A percentile compares a stretch with the other conserved stretches of the same genome.
Conservation (phyloP, 2,797 vertebrate genomes). For the Pteropus rufus region DNA sequence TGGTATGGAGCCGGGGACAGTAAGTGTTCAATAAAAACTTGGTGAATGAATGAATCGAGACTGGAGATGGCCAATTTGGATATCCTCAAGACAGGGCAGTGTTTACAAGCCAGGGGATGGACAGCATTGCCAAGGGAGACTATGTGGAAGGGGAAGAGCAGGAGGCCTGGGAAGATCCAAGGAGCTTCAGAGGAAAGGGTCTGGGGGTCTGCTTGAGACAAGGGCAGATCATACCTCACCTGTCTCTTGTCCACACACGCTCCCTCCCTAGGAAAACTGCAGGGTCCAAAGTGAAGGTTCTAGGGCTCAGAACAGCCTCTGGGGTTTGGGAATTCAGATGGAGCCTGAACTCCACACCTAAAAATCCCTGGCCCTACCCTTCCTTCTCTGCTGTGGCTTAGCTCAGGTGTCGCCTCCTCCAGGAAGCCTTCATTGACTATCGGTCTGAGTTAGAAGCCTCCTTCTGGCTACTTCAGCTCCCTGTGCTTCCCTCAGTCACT, state of each 20-base stretch:
- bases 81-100: not conserved
- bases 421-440: not conserved
- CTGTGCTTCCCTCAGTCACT: not conserved
- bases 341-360: not conserved
- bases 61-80: not conserved
- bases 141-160: not conserved
- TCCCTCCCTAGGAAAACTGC: not conserved
- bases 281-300: not conserved
- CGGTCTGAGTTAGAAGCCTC: not conserved
- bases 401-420: not conserved
- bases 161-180: not conserved
- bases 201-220: not conserved
- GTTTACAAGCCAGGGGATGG: not conserved
- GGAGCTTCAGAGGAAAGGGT: not conserved
- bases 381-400: not conserved
- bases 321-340: not conserved
- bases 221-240: not conserved
- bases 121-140: not conserved
- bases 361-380: not conserved
- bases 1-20: not conserved
- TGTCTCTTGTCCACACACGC: not conserved
- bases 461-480: not conserved
- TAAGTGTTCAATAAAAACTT: not conserved
- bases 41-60: not conserved
- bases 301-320: not conserved